Conservation (phyloP, 2,797 vertebrate genomes). For the Enteromius trimaculatus region DNA sequence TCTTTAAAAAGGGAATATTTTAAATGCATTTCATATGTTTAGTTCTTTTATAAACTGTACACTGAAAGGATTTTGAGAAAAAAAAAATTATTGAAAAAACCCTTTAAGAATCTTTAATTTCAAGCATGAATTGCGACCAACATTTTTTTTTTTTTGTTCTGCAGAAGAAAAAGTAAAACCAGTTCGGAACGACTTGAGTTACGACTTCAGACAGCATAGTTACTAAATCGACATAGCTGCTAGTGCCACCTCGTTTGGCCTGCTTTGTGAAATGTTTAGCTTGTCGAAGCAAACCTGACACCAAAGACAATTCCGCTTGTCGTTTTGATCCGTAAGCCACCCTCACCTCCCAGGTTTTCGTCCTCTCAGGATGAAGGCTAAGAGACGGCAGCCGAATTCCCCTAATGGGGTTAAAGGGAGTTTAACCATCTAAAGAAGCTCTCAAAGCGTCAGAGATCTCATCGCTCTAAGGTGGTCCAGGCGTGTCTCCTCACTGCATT, state of each 20-base stretch:
- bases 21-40: not conserved
- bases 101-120: not conserved
- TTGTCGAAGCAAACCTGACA: conserved; percentile 70
- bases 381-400: conserved; percentile 63
- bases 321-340: conserved; percentile 62
- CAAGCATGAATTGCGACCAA: not conserved
- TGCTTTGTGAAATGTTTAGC: conserved; percentile 75
- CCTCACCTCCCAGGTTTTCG: conserved; percentile 51
- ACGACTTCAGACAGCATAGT: too few relatives aligned
- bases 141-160: not conserved
- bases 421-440: conserved; percentile 61
- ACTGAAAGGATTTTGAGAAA: not conserved
- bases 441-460: conserved; percentile 31
- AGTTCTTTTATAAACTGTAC: not conserved
- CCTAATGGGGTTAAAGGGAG: conserved; percentile 60
- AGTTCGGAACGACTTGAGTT: not conserved
- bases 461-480: conserved; percentile 66
- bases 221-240: conserved; percentile 67
- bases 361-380: conserved; percentile 58
- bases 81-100: not conserved
- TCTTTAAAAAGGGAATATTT: not conserved
- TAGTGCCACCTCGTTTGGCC: conserved; percentile 70
- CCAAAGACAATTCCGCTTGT: conserved; percentile 66
- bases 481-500: conserved; percentile 41
- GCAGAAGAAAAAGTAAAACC: not conserved